Percentiles rank a stretch among this genome's conserved stretches.
phyloP scores from a whole-genome alignment of 2,797 vertebrate genomes.

The Hybognathus amarus region DNA sequence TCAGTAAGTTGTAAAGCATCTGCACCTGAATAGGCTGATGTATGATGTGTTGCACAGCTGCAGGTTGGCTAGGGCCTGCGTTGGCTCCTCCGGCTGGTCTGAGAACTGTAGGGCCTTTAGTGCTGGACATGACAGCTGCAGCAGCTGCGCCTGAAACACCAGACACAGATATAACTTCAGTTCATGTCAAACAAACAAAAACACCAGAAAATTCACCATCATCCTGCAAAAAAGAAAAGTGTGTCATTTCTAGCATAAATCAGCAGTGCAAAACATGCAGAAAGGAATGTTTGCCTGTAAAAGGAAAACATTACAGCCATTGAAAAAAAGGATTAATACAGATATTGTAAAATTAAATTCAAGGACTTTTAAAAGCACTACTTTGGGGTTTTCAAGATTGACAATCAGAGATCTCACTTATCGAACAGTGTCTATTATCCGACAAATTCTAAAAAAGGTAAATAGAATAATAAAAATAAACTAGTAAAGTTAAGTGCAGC shows the following conservation, averaged over 20 bases:
- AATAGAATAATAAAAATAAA: too few relatives aligned
- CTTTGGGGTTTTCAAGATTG: too few relatives aligned
- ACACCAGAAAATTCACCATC: neutral
- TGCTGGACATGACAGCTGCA: slow-evolving; percentile 97
- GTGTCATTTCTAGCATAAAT: neutral
- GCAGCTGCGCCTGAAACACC: slow-evolving; percentile 87
- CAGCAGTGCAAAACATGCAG: neutral
- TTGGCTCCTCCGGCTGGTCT: slow-evolving; percentile 90
- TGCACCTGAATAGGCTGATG: slow-evolving; percentile 93
- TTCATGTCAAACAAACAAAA: slow-evolving; percentile 4
- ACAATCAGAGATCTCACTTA: too few relatives aligned
- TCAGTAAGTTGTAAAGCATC: neutral
- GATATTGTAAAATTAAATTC: too few relatives aligned
- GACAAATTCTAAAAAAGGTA: too few relatives aligned
- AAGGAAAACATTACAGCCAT: neutral
- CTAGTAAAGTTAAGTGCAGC: too few relatives aligned
- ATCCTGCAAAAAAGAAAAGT: neutral
- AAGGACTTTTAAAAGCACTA: too few relatives aligned
- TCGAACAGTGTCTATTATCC: too few relatives aligned
- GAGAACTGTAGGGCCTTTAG: slow-evolving; percentile 92
- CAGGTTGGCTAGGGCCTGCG: slow-evolving; percentile 84
- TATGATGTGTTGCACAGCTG: slow-evolving; percentile 92
- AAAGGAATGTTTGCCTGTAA: neutral
- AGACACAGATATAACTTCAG: neutral
- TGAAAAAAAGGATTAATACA: neutral